A percentile compares a stretch with the other conserved stretches of the same genome.
phyloP scores from a whole-genome alignment of 2,797 vertebrate species.

The Siniperca scherzeri region DNA sequence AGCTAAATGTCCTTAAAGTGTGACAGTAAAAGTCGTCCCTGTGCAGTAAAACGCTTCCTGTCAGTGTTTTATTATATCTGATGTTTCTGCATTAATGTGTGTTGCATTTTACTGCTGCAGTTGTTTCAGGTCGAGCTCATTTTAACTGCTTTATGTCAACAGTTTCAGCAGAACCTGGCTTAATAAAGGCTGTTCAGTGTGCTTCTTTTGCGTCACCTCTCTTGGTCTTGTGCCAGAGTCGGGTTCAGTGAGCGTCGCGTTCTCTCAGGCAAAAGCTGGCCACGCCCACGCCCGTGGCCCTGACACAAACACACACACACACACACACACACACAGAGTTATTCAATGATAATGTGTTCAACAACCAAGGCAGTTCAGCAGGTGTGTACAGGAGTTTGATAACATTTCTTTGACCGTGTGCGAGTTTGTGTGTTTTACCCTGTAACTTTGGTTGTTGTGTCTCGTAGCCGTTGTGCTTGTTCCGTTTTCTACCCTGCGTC shows the following conservation, averaged over 20 bases:
- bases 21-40: no score
- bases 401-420: not conserved
- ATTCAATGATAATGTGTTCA: not conserved
- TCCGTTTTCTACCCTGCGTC: slow-evolving; percentile 71
- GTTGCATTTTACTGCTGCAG: no score
- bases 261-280: slow-evolving; percentile 79
- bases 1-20: no score
- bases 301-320: slow-evolving; percentile 23
- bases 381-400: not conserved
- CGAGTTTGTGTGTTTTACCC: slow-evolving; percentile 61
- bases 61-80: no score
- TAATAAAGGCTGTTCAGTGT: not conserved
- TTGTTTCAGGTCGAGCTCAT: no score
- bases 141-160: no score
- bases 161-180: no score
- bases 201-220: slow-evolving; percentile 82
- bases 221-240: slow-evolving; percentile 89
- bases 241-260: slow-evolving; percentile 91
- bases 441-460: slow-evolving; percentile 47
- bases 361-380: not conserved
- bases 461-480: slow-evolving; percentile 30
- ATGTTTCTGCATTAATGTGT: no score
- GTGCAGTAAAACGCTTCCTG: no score
- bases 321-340: slow-evolving; percentile 1
- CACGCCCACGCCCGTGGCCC: slow-evolving; percentile 49